These are phyloP conservation scores for Agriopis marginaria DNA, from an alignment of 2,888 invertebrate species.

Conservation along the genomic window DNA sequence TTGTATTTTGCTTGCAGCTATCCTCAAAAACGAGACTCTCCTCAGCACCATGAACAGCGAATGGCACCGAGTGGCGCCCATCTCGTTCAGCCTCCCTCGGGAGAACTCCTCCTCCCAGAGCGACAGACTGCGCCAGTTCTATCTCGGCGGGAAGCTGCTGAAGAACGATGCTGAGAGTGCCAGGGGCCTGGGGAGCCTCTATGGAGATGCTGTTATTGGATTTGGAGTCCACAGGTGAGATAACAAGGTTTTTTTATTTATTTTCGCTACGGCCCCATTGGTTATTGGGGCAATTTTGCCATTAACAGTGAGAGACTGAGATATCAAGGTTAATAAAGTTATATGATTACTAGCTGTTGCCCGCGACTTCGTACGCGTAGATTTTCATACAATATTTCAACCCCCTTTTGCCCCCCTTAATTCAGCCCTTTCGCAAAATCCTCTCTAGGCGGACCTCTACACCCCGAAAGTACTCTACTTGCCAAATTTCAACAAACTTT, in stretches of 20 bases:
- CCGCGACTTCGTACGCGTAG: no score
- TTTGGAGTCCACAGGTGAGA: slow-evolving; percentile 84
- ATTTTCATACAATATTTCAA: no score
- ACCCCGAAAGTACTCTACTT: no score
- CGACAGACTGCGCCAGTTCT: slow-evolving; percentile 79
- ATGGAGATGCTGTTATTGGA: slow-evolving; percentile 87
- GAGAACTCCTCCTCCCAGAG: slow-evolving; percentile 83
- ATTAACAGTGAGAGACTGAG: no score
- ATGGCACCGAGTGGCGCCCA: slow-evolving; percentile 88
- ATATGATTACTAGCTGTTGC: no score
- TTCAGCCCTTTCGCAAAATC: no score
- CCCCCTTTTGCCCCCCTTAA: no score
- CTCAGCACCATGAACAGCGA: slow-evolving; percentile 85
- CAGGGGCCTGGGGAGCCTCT: slow-evolving; percentile 80
- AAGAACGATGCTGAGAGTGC: slow-evolving; percentile 69
- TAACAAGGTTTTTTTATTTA: slow-evolving; percentile 63
- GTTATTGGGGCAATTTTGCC: no score
- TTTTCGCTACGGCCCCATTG: no score
- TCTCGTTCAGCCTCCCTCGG: slow-evolving; percentile 88
- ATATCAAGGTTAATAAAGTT: no score
- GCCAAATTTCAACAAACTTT: no score
- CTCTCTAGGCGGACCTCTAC: no score
- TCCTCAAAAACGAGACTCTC: slow-evolving; percentile 85
- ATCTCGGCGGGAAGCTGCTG: slow-evolving; percentile 65
- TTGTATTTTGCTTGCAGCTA: slow-evolving; percentile 62